phyloP scores from a whole-genome alignment of 2,113 vertebrate genomes.

The Dermatemys mawii region DNA sequence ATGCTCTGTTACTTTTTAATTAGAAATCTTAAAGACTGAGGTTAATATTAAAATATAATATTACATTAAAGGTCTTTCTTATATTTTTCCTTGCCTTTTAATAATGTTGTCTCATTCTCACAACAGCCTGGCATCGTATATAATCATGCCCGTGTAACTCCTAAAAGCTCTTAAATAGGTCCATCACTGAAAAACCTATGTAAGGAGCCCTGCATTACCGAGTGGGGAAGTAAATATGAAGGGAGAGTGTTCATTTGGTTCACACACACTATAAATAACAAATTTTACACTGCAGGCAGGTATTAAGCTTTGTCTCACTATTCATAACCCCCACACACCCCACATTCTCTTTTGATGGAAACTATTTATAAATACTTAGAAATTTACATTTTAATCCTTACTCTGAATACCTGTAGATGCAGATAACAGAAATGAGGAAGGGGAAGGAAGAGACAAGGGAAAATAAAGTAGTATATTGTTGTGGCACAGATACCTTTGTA shows the following conservation, averaged over 20 bases:
- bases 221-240: not conserved
- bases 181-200: not conserved
- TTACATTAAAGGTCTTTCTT: not conserved
- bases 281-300: not conserved
- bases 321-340: not conserved
- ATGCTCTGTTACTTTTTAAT: not conserved
- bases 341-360: not conserved
- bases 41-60: not conserved
- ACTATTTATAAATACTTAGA: not conserved
- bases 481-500: not conserved
- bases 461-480: not conserved
- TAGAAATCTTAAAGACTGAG: not conserved
- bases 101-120: not conserved
- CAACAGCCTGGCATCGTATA: not conserved
- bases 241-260: not conserved
- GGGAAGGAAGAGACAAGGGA: not conserved
- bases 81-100: not conserved
- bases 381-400: not conserved
- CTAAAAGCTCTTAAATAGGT: accelerated
- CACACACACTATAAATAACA: not conserved
- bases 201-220: not conserved
- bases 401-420: not conserved
- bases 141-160: not conserved
- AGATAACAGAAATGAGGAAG: not conserved
- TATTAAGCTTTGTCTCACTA: not conserved